A percentile compares a stretch with the other conserved stretches of the same genome.
Evolutionary conservation across 1,140 invertebrate species (phyloP).

Genomic region (Carcinoscorpius rotundicauda): DNA sequence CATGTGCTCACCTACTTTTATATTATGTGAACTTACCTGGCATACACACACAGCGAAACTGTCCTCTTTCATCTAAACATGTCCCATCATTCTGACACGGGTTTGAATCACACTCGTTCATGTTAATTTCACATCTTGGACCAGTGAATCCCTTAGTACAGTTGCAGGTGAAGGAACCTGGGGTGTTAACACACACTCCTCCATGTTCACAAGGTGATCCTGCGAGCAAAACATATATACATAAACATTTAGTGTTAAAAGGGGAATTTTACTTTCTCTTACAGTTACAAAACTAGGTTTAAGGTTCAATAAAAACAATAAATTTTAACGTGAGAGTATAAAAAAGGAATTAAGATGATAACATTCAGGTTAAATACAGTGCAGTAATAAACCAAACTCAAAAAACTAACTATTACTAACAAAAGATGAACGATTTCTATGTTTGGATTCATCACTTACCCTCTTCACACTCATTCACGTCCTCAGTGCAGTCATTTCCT

Average conservation of each 20-base stretch:
- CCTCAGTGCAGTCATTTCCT: constrained; percentile 78
- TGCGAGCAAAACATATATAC: neutral
- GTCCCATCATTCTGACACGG: constrained; percentile 89
- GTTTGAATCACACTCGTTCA: constrained; percentile 85
- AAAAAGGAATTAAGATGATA: too few species aligned
- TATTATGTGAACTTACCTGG: constrained; percentile 56
- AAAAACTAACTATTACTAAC: too few species aligned
- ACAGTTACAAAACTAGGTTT: too few species aligned
- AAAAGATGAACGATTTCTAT: too few species aligned
- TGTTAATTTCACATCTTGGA: constrained; percentile 59
- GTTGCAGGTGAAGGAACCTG: constrained; percentile 82
- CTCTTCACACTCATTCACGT: constrained; percentile 93
- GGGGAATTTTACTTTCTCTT: too few species aligned
- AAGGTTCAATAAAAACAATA: too few species aligned
- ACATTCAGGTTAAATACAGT: too few species aligned
- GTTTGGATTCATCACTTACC: constrained; percentile 38
- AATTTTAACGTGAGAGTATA: too few species aligned
- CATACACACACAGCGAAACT: constrained; percentile 91
- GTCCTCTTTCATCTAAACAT: constrained; percentile 85
- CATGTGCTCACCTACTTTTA: too few species aligned
- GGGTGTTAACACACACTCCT: constrained; percentile 74
- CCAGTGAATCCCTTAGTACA: constrained; percentile 88
- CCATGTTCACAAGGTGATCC: constrained; percentile 35
- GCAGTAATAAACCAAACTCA: too few species aligned
- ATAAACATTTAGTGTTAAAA: too few species aligned